These are phyloP conservation scores for Cremastinae sp. DNA, from an alignment of 2,888 invertebrate species.

Conservation along the genomic window DNA sequence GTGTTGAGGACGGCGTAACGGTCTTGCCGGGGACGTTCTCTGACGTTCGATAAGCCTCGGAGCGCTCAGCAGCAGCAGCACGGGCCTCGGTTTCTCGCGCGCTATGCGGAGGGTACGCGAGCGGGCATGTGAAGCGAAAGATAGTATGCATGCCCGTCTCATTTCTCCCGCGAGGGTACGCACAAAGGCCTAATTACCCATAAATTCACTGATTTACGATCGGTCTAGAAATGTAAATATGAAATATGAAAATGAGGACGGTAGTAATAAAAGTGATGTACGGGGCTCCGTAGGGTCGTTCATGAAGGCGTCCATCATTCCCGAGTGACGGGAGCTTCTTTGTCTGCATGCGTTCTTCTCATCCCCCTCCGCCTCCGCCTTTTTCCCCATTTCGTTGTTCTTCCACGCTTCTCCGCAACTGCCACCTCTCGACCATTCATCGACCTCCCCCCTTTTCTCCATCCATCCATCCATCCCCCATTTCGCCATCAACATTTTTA, in stretches of 20 bases:
- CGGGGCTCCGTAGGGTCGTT: conserved; percentile 82
- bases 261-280: conserved; percentile 82
- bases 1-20: conserved; percentile 57
- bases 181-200: conserved; percentile 80
- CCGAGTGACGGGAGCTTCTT: conserved; percentile 79
- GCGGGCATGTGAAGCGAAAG: conserved; percentile 12
- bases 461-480: background rate
- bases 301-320: conserved; percentile 81
- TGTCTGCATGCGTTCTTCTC: conserved; percentile 72
- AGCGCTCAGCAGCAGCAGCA: conserved; percentile 49
- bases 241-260: conserved; percentile 81
- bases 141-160: conserved; percentile 53
- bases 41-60: conserved; percentile 71
- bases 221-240: conserved; percentile 80
- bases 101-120: conserved; percentile 12
- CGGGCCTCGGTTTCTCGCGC: conserved; percentile 41
- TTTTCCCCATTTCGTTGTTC: conserved; percentile 62
- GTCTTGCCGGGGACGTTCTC: conserved; percentile 51
- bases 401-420: conserved; percentile 46
- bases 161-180: conserved; percentile 66
- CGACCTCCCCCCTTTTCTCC: conserved; percentile 2
- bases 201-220: conserved; percentile 79
- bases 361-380: conserved; percentile 60
- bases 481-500: background rate
- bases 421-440: conserved; percentile 21